These are phyloP conservation scores for Ptychodera flava DNA, from an alignment of 35 echinoderm and acorn worm species.

Conservation along the genomic window DNA sequence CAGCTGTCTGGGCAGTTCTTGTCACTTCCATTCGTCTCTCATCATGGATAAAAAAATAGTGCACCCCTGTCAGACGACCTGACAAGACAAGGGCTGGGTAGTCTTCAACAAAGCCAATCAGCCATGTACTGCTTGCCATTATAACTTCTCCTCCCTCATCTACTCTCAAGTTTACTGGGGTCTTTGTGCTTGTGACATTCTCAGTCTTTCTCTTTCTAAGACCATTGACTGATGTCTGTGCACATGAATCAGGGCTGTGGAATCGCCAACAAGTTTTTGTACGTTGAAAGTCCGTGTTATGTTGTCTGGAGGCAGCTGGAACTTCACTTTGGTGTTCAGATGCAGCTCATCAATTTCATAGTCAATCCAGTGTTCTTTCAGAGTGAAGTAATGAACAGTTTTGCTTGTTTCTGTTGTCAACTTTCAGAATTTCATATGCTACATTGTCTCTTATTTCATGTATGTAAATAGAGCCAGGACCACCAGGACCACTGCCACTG, in stretches of 20 bases:
- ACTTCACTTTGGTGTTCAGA: constrained; percentile 60
- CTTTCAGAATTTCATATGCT: constrained; percentile 43
- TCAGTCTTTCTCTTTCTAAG: constrained; percentile 45
- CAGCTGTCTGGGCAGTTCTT: constrained; percentile 45
- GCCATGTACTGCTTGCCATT: constrained; percentile 48
- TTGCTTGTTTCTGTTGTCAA: constrained; percentile 82
- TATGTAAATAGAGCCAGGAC: constrained; percentile 76
- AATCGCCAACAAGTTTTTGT: constrained; percentile 68
- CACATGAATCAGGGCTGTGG: constrained; percentile 68
- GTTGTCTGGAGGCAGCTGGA: constrained; percentile 43
- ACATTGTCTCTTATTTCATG: constrained; percentile 9
- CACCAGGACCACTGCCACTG: constrained; percentile 31
- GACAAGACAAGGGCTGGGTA: constrained; percentile 48
- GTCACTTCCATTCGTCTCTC: constrained; percentile 52
- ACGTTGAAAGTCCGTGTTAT: constrained; percentile 23
- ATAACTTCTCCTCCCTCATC: constrained; percentile 49
- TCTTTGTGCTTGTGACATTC: constrained; percentile 45
- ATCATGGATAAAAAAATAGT: constrained; percentile 56
- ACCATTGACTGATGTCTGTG: constrained; percentile 48
- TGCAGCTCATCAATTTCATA: constrained; percentile 62
- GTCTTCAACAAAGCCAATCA: constrained; percentile 43
- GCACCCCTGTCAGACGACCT: constrained; percentile 58
- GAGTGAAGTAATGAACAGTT: constrained; percentile 57
- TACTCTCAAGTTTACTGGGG: constrained; percentile 48
- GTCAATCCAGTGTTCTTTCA: constrained; percentile 54